Percentiles rank a stretch among this genome's conserved stretches.
Conservation (phyloP, 2,113 vertebrate species). For the Thermophis baileyi region DNA sequence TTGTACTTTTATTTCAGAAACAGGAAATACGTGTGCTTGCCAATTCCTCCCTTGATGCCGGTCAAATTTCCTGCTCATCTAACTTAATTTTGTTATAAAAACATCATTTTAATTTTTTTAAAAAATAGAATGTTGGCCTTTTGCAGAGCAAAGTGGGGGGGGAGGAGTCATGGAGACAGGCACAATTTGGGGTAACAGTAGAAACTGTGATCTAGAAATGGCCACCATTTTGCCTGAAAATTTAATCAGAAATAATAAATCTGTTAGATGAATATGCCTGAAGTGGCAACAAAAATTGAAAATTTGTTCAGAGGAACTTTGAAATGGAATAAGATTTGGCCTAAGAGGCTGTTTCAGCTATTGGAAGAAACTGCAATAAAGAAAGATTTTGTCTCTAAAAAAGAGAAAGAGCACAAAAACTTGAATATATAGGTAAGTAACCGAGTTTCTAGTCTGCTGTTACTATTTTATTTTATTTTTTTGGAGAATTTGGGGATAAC, state of each 20-base stretch:
- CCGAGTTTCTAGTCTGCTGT: background rate
- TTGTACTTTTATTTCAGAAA: background rate
- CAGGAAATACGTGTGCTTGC: background rate
- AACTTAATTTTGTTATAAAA: background rate
- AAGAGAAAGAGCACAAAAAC: background rate
- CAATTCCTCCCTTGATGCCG: background rate
- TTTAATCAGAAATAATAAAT: background rate
- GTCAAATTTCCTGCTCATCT: background rate
- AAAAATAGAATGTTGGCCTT: background rate
- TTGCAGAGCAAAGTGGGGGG: background rate
- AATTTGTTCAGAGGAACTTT: background rate
- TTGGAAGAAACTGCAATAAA: background rate
- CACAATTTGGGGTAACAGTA: background rate
- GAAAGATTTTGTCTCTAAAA: background rate
- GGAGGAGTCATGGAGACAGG: background rate
- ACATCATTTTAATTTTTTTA: background rate
- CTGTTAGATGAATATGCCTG: background rate
- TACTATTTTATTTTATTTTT: background rate
- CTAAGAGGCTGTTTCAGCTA: background rate
- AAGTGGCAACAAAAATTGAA: background rate
- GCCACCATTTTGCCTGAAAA: background rate
- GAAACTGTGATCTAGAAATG: background rate
- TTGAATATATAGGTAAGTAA: background rate
- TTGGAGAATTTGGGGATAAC: background rate
- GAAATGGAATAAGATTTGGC: background rate